Evolutionary conservation across 1,140 invertebrate genomes (phyloP).

Genomic region (Trachymyrmex septentrionalis): DNA sequence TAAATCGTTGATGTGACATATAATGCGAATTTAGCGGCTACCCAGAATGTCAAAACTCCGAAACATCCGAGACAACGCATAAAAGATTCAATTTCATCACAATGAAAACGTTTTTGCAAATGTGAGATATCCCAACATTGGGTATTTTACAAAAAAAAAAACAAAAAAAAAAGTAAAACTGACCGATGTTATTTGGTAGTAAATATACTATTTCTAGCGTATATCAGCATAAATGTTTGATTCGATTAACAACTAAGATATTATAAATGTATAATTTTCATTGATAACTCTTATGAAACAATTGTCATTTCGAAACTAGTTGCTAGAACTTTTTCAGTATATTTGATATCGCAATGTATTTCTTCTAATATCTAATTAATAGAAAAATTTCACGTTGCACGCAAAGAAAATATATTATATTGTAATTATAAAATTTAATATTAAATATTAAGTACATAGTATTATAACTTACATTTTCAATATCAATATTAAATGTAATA

Average conservation of each 20-base stretch:
- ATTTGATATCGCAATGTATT: neutral
- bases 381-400: neutral
- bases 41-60: slow-evolving; percentile 68
- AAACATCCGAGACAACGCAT: slow-evolving; percentile 50
- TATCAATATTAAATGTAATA: neutral
- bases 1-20: slow-evolving; percentile 33
- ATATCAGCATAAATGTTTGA: neutral
- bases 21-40: slow-evolving; percentile 66
- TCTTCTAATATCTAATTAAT: neutral
- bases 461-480: neutral
- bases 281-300: neutral
- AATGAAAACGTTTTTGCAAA: slow-evolving; percentile 20
- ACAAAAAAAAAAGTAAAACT: neutral
- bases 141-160: neutral
- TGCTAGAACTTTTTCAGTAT: neutral
- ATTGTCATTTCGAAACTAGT: neutral
- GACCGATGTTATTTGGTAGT: neutral
- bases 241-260: neutral
- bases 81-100: slow-evolving; percentile 33
- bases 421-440: neutral
- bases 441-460: neutral
- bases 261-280: slow-evolving; percentile 40
- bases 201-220: neutral
- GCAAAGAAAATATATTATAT: slow-evolving; percentile 15
- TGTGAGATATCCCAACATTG: neutral